Percentiles rank a stretch among this genome's conserved stretches.
Evolutionary conservation across 2,113 vertebrate genomes (phyloP).

Genomic region (Pluvianellus socialis): DNA sequence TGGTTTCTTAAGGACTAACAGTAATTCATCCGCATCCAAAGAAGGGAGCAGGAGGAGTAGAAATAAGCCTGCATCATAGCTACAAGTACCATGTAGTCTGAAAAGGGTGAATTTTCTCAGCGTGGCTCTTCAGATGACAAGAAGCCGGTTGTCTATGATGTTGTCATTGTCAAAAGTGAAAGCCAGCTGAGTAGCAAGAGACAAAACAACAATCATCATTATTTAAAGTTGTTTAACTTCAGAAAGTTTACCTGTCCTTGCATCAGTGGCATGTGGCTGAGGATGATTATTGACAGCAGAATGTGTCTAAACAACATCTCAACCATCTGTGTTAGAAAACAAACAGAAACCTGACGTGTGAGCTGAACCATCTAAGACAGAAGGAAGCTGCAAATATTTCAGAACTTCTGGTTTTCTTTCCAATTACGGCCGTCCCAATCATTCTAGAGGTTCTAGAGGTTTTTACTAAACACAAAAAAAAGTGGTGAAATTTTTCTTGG

Average conservation of each 20-base stretch:
- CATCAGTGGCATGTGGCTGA: background rate
- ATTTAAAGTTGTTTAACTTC: background rate
- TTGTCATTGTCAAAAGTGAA: background rate
- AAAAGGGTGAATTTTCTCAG: background rate
- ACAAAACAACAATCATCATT: background rate
- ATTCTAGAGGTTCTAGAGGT: background rate
- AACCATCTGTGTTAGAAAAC: background rate
- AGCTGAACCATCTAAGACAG: background rate
- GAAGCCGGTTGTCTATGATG: background rate
- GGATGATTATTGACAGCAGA: background rate
- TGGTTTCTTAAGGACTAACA: background rate
- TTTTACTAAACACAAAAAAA: background rate
- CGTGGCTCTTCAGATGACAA: background rate
- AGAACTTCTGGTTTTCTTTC: background rate
- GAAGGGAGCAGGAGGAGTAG: background rate
- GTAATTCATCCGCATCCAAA: background rate
- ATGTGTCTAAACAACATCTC: background rate
- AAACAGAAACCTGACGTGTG: background rate
- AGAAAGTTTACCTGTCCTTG: background rate
- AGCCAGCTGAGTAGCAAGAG: background rate
- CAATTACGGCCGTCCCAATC: background rate
- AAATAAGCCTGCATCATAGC: background rate
- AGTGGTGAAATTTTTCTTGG: background rate
- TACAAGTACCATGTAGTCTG: background rate
- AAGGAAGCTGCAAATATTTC: background rate